A percentile compares a stretch with the other conserved stretches of the same genome.
These are phyloP conservation scores for Spondyliosoma cantharus DNA, from an alignment of 2,797 vertebrate species.

Conservation along the genomic window DNA sequence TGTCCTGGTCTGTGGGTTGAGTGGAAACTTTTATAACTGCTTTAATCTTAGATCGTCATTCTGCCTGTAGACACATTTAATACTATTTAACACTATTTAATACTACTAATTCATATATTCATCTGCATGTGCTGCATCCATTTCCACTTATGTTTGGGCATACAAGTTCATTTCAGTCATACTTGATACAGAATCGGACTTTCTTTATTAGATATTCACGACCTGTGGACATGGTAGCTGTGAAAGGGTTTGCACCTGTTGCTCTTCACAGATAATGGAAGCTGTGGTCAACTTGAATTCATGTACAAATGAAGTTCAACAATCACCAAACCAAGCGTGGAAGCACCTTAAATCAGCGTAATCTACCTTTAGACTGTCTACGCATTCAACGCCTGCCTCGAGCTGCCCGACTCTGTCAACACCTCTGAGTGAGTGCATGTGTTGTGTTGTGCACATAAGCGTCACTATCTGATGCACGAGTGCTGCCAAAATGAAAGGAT, in stretches of 20 bases:
- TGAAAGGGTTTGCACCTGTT: not conserved
- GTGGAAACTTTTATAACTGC: too few relatives aligned
- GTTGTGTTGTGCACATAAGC: too few relatives aligned
- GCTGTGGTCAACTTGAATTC: not conserved
- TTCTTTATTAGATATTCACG: not conserved
- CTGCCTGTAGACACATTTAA: not conserved
- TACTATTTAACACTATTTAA: too few relatives aligned
- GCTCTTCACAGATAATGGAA: not conserved
- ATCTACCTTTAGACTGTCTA: not conserved
- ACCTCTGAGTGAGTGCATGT: too few relatives aligned
- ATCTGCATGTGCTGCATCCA: not conserved
- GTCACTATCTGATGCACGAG: too few relatives aligned
- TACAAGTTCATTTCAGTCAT: not conserved
- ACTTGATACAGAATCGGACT: not conserved
- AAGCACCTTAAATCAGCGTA: not conserved
- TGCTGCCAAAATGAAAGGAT: too few relatives aligned
- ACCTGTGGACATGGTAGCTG: not conserved
- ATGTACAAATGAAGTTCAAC: not conserved
- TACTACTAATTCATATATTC: too few relatives aligned
- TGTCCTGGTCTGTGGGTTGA: too few relatives aligned
- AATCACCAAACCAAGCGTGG: not conserved
- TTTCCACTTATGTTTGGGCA: not conserved
- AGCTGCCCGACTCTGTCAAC: too few relatives aligned
- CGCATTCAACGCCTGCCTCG: too few relatives aligned
- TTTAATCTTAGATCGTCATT: too few relatives aligned